Evolutionary conservation across 2,797 vertebrate species (phyloP).

Genomic region (Danio tinwini): DNA sequence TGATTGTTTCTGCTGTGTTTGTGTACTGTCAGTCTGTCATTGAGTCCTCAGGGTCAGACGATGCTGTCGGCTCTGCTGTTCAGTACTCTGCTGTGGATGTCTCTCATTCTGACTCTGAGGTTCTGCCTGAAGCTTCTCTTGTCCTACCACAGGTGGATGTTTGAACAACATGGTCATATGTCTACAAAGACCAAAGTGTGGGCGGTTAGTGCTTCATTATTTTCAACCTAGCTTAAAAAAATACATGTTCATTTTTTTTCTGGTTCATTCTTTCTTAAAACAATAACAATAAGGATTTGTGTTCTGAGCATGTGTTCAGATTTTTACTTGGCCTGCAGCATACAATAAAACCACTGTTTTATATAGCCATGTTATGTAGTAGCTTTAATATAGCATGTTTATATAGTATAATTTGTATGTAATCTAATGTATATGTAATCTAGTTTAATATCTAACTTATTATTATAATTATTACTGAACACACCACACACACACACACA

Average conservation of each 20-base stretch:
- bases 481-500: too few species aligned
- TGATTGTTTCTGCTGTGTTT: slow-evolving; percentile 1
- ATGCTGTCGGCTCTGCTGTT: slow-evolving; percentile 85
- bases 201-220: slow-evolving; percentile 81
- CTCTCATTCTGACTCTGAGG: slow-evolving; percentile 89
- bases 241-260: neutral
- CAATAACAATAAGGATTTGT: neutral
- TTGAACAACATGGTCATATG: slow-evolving; percentile 84
- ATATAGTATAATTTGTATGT: too few species aligned
- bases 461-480: too few species aligned
- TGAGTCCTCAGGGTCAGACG: slow-evolving; percentile 82
- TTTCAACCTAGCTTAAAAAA: neutral
- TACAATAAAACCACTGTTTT: neutral
- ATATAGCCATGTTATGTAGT: neutral
- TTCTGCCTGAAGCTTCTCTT: slow-evolving; percentile 88
- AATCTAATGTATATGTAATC: too few species aligned
- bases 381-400: neutral
- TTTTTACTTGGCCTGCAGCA: neutral
- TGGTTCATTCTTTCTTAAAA: neutral
- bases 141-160: slow-evolving; percentile 91
- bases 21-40: slow-evolving; percentile 51
- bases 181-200: slow-evolving; percentile 89
- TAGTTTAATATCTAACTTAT: too few species aligned
- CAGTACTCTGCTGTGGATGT: slow-evolving; percentile 87
- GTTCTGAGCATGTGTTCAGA: neutral